phyloP scores from a whole-genome alignment of 1,140 invertebrate species.

The Sminthurides bifidus region DNA sequence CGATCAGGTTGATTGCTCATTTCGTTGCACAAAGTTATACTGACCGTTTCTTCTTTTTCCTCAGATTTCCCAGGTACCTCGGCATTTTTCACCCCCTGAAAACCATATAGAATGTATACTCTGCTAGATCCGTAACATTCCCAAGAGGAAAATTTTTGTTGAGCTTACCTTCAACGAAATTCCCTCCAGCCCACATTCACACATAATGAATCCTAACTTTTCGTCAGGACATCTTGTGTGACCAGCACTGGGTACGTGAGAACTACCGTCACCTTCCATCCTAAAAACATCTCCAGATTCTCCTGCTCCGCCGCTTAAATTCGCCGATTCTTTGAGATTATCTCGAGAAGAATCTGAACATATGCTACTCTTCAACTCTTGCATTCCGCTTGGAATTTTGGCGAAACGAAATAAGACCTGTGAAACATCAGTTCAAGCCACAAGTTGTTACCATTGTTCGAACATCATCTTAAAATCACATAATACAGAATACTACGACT shows the following conservation, averaged over 20 bases:
- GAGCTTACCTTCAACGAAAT: slow-evolving; percentile 60
- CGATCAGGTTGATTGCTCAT: neutral
- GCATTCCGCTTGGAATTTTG: slow-evolving; percentile 40
- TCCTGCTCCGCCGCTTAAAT: slow-evolving; percentile 5
- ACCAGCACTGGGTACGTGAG: neutral
- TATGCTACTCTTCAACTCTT: slow-evolving; percentile 17
- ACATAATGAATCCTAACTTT: slow-evolving; percentile 88
- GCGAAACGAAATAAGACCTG: slow-evolving; percentile 34
- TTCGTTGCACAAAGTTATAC: slow-evolving; percentile 30
- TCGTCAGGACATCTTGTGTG: slow-evolving; percentile 37
- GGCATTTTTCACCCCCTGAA: slow-evolving; percentile 24
- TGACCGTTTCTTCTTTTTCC: slow-evolving; percentile 27
- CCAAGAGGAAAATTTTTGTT: neutral
- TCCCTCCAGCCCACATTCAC: slow-evolving; percentile 87
- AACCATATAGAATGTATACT: neutral
- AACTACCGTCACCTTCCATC: slow-evolving; percentile 35
- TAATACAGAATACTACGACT: slow-evolving; percentile 30
- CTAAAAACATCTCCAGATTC: slow-evolving; percentile 14
- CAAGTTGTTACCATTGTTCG: neutral
- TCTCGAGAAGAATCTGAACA: slow-evolving; percentile 9
- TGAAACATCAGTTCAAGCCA: neutral
- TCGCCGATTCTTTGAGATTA: slow-evolving; percentile 3
- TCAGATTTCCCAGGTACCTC: slow-evolving; percentile 15
- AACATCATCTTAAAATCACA: too few species aligned
- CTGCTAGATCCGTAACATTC: neutral